phyloP scores from a whole-genome alignment of 2,888 invertebrate species.

The Cotesia congregata region DNA sequence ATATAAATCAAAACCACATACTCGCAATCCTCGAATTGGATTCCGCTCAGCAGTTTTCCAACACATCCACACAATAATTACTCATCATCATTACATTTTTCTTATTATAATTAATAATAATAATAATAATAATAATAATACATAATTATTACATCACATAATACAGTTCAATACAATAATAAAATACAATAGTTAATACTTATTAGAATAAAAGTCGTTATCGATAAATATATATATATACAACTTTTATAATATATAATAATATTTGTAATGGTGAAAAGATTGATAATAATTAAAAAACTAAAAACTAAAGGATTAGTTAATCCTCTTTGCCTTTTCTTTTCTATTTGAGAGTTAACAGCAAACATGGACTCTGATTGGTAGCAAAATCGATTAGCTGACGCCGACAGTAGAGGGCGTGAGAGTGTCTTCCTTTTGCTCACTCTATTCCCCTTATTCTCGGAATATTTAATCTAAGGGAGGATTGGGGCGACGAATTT shows the following conservation, averaged over 20 bases:
- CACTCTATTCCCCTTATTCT: slow-evolving; percentile 3
- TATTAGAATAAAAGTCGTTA: slow-evolving; percentile 17
- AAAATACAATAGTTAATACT: slow-evolving; percentile 20
- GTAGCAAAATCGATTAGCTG: slow-evolving; percentile 68
- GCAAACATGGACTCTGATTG: slow-evolving; percentile 61
- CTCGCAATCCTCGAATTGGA: slow-evolving; percentile 32
- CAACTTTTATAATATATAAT: background rate
- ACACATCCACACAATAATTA: slow-evolving; percentile 23
- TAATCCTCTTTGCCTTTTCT: background rate
- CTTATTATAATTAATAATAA: slow-evolving; percentile 8
- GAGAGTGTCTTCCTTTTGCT: slow-evolving; percentile 12
- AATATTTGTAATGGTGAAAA: background rate
- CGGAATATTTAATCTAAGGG: background rate
- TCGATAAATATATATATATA: slow-evolving; percentile 15
- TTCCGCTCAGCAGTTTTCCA: slow-evolving; percentile 40
- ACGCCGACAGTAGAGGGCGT: slow-evolving; percentile 33
- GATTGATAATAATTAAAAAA: slow-evolving; percentile 16
- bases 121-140: slow-evolving; percentile 14
- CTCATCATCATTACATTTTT: slow-evolving; percentile 4
- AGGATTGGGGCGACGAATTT: slow-evolving; percentile 65
- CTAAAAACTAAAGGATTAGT: background rate
- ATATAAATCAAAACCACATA: slow-evolving; percentile 14
- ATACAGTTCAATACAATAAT: slow-evolving; percentile 5
- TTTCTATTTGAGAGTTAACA: background rate
- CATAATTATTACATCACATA: background rate